Evolutionary conservation across 2,797 vertebrate genomes (phyloP).

Genomic region (Mareca strepera): DNA sequence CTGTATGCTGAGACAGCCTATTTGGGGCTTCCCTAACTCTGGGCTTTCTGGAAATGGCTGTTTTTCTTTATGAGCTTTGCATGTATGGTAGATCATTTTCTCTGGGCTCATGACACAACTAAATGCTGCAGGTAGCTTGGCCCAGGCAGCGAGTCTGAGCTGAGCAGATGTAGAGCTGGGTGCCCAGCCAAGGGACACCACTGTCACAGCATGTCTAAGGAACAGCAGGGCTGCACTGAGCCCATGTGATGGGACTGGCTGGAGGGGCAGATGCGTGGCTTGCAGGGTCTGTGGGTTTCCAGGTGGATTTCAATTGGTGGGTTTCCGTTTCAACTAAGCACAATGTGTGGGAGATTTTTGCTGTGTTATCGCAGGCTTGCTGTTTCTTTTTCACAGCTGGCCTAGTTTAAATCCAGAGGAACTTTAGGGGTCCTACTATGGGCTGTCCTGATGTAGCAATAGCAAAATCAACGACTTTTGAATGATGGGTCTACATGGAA

Average conservation of each 20-base stretch:
- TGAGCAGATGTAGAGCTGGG: background rate
- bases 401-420: background rate
- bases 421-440: background rate
- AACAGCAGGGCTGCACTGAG: background rate
- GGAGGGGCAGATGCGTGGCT: background rate
- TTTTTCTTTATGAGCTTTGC: background rate
- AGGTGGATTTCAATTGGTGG: background rate
- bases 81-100: rapidly evolving
- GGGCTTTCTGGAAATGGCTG: background rate
- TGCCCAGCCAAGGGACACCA: background rate
- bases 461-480: background rate
- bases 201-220: background rate
- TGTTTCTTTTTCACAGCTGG: background rate
- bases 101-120: background rate
- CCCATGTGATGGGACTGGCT: rapidly evolving
- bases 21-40: background rate
- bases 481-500: background rate
- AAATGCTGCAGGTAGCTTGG: background rate
- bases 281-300: background rate
- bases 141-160: background rate
- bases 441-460: background rate
- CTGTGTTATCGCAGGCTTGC: background rate
- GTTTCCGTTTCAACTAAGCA: background rate
- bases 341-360: background rate
- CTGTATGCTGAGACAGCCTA: background rate